Evolutionary conservation across 2,888 invertebrate genomes (phyloP).

Genomic region (Acanthosoma haemorrhoidale): DNA sequence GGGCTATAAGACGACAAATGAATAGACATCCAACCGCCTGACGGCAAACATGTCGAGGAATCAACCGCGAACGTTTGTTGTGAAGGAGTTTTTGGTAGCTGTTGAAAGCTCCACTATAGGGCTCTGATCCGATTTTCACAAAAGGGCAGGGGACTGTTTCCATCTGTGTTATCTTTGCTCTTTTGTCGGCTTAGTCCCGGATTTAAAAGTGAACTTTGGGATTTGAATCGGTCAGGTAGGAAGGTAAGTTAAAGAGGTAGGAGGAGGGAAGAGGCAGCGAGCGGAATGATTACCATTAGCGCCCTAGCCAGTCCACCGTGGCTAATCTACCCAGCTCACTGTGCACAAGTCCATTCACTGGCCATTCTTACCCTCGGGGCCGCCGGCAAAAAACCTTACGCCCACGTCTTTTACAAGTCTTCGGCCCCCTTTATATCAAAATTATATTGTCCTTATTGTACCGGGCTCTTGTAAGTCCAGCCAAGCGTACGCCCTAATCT

Average conservation of each 20-base stretch:
- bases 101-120: too few relatives aligned
- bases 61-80: background rate
- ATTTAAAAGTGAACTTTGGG: too few relatives aligned
- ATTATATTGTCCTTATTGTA: constrained; percentile 27
- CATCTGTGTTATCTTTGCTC: background rate
- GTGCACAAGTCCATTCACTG: constrained; percentile 5
- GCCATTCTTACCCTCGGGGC: constrained; percentile 6
- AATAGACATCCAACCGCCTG: background rate
- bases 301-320: background rate
- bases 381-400: constrained; percentile 16
- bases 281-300: too few relatives aligned
- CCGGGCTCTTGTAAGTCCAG: constrained; percentile 11
- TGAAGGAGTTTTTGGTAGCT: too few relatives aligned
- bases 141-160: constrained; percentile 1
- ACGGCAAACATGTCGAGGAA: too few relatives aligned
- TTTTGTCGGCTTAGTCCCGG: background rate
- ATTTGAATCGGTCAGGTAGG: too few relatives aligned
- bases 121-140: background rate
- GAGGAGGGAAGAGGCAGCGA: too few relatives aligned
- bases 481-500: constrained; percentile 11
- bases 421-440: constrained; percentile 25
- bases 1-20: too few relatives aligned
- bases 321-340: background rate
- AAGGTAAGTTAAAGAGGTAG: too few relatives aligned
- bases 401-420: constrained; percentile 28